Evolutionary conservation across 2,888 invertebrate genomes (phyloP), one percentile per base, ranked within the genome.

Genomic region (Drosophila heteroneura): DNA sequence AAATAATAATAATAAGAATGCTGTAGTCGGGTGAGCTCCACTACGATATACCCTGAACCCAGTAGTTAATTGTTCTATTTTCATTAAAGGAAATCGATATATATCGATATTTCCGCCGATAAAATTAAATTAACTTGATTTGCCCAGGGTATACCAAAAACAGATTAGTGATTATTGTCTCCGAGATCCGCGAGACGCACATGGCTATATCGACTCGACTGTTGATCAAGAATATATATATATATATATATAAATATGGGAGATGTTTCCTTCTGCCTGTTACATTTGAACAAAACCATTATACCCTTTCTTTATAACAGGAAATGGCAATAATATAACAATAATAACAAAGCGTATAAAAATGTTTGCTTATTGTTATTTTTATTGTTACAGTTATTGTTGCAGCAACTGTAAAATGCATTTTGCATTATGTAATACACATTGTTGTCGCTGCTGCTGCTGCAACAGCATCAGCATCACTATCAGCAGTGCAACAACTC

Each of bases 391-490:
- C 28, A 39, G 3, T 37, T 28, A n/a, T 39, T 52, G 57, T 49
- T 14, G 58, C 62, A 56, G 35, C 37, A 67, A 54, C 26, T 35
- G 33, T 9, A 49, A 60, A 49, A 49, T 76, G 76, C 35, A 58
- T 64, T 61, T 68, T 54, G 62, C 61, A 79, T 74, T 74, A 79
- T 79, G 62, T 75, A 79, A 79, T 65, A 44, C 80, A 63, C 37
- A 58, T 61, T 75, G 64, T 41, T 57, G 41, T 33, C 61, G 58
- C n/a, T 41, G 41, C 16, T 16, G 37, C 14, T 26, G n/a, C 19
- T 22, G 37, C 37, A 44, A 22, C 22, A 44, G 12, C 44, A 22
- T 12, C 44, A 14, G 22, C 47, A 47, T 14, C 47, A 26, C 47
- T 47, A 47, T 47, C 16, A 33, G 76, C 44, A 65, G 51, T 72